Percentiles rank a stretch among this genome's conserved stretches.
Conservation (phyloP, 1,140 invertebrate genomes). For the Leptinotarsa undecemlineata region DNA sequence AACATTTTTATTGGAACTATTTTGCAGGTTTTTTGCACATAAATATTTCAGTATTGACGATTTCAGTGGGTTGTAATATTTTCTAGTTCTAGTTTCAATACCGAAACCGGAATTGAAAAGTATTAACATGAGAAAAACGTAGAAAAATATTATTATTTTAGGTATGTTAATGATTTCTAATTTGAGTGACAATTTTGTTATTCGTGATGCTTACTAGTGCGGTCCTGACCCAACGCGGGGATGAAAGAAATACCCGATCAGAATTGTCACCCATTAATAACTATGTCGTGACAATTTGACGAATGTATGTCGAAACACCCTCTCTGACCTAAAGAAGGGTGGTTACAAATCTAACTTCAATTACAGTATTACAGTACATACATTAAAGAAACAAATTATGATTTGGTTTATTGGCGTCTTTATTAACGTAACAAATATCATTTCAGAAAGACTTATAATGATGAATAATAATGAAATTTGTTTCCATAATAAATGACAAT, state of each 20-base stretch:
- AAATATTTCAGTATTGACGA: no score
- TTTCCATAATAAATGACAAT: no score
- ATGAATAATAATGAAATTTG: no score
- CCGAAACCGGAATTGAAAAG: no score
- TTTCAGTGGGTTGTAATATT: no score
- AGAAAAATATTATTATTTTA: neutral
- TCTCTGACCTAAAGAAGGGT: slow-evolving; percentile 21
- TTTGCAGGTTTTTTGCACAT: no score
- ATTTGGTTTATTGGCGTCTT: neutral
- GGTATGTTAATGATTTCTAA: neutral
- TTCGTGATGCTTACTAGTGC: neutral
- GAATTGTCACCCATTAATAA: slow-evolving; percentile 48
- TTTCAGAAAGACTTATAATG: no score
- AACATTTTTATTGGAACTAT: no score
- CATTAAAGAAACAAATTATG: slow-evolving; percentile 27
- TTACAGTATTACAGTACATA: slow-evolving; percentile 23
- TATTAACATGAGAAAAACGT: neutral
- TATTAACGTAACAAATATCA: neutral
- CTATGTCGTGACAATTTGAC: slow-evolving; percentile 49
- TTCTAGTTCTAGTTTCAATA: no score
- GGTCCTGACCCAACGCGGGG: neutral
- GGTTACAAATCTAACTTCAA: slow-evolving; percentile 20
- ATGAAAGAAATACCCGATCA: slow-evolving; percentile 31
- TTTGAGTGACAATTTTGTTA: neutral
- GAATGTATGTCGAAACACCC: slow-evolving; percentile 45